Percentiles rank a stretch among this genome's conserved stretches.
Evolutionary conservation across 2,888 invertebrate genomes (phyloP).

Genomic region (Glyphotaelius pellucidus): DNA sequence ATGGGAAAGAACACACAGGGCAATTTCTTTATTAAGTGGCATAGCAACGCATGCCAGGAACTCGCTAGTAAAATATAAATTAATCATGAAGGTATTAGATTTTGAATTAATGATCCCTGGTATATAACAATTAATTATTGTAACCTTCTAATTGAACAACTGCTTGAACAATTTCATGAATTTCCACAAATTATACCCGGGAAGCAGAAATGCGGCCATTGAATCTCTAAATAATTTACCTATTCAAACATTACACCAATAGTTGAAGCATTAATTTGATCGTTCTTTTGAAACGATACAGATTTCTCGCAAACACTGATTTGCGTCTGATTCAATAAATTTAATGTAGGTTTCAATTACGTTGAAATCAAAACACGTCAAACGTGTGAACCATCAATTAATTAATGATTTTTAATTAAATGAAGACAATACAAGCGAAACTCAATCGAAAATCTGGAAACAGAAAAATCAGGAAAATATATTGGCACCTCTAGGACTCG

Average conservation of each 20-base stretch:
- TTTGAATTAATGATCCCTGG: background rate
- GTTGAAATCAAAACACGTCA: background rate
- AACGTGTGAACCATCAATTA: background rate
- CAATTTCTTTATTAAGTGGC: no score
- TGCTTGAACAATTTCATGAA: background rate
- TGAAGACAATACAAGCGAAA: no score
- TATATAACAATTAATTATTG: background rate
- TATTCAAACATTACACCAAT: background rate
- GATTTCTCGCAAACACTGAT: background rate
- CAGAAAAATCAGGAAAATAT: no score
- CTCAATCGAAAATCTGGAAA: no score
- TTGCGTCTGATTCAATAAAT: background rate
- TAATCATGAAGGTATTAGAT: background rate
- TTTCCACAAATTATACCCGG: background rate
- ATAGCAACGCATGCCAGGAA: no score
- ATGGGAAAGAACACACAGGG: no score
- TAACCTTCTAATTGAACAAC: background rate
- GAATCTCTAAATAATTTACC: background rate
- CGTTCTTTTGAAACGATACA: background rate
- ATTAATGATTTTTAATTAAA: background rate
- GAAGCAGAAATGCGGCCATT: background rate
- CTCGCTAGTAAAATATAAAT: no score
- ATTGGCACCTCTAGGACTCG: no score
- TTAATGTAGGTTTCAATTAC: background rate
- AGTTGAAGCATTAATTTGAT: background rate